Conservation (phyloP, 2,888 invertebrate species). For the Cephus rjabovi region DNA sequence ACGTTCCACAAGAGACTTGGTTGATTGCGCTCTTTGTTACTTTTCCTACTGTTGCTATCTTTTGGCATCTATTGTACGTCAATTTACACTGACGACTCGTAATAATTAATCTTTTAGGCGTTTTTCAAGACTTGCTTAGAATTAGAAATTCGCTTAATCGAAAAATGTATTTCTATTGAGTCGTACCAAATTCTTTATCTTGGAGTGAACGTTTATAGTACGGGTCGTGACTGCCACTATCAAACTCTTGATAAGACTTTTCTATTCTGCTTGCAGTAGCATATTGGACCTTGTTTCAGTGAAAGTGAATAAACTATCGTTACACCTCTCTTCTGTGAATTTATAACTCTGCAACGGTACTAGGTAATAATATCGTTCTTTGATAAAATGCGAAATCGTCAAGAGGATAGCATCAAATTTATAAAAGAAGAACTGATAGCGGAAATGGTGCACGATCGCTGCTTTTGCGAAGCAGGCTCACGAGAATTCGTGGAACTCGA, state of each 20-base stretch:
- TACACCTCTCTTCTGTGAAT: neutral
- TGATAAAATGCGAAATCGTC: neutral
- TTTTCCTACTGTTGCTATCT: neutral
- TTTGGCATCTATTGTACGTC: neutral
- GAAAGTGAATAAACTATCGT: neutral
- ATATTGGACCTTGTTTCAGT: neutral
- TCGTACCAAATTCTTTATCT: neutral
- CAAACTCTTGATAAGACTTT: neutral
- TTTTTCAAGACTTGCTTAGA: neutral
- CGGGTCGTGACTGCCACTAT: neutral
- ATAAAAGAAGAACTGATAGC: constrained; percentile 51
- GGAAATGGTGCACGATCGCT: constrained; percentile 55
- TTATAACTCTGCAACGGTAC: neutral
- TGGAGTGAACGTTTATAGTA: neutral
- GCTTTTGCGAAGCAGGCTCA: constrained; percentile 55
- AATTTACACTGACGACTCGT: neutral
- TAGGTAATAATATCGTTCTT: neutral
- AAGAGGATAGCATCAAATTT: constrained; percentile 37
- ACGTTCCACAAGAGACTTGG: neutral
- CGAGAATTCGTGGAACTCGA: constrained; percentile 59
- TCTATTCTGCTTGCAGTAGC: neutral
- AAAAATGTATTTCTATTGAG: neutral
- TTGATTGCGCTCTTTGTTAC: neutral
- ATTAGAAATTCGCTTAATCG: neutral
- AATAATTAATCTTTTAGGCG: neutral